These are phyloP conservation scores for Pachliopta kotzebuea DNA, from an alignment of 2,888 invertebrate species.

Conservation along the genomic window DNA sequence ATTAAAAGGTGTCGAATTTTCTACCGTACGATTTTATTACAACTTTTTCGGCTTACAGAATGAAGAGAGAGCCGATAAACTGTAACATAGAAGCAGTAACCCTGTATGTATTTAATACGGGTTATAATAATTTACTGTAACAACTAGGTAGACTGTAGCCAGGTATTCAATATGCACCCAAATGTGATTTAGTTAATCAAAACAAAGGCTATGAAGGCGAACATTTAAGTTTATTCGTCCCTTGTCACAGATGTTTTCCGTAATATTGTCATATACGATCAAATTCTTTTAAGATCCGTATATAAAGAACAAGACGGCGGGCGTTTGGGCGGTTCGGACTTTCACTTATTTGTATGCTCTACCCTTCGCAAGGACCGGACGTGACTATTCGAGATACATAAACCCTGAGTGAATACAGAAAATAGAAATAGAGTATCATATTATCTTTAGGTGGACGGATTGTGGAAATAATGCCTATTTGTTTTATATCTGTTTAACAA, in stretches of 20 bases:
- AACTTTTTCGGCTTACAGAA: no score
- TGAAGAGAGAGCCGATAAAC: no score
- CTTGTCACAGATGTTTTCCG: slow-evolving; percentile 77
- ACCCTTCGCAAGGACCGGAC: slow-evolving; percentile 73
- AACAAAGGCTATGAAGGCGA: slow-evolving; percentile 10
- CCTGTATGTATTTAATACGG: no score
- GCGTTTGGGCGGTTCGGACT: slow-evolving; percentile 75
- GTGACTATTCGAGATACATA: slow-evolving; percentile 81
- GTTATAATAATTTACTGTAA: no score
- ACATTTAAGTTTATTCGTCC: slow-evolving; percentile 75
- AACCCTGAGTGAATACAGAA: slow-evolving; percentile 80
- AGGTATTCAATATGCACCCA: not conserved
- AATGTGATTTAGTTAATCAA: slow-evolving; percentile 10
- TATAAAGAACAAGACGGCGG: slow-evolving; percentile 77
- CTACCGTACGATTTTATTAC: no score
- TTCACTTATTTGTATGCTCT: slow-evolving; percentile 79
- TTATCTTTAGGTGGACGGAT: slow-evolving; percentile 75
- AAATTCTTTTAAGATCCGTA: slow-evolving; percentile 79
- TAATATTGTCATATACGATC: slow-evolving; percentile 79
- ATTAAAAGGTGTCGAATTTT: no score
- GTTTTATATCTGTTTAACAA: slow-evolving; percentile 34
- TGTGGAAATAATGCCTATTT: slow-evolving; percentile 52
- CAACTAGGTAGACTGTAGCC: not conserved
- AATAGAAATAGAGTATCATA: slow-evolving; percentile 80
- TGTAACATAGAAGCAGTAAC: no score